A percentile compares a stretch with the other conserved stretches of the same genome.
Conservation (phyloP, 1,140 invertebrate species). For the Microplitis mediator region DNA sequence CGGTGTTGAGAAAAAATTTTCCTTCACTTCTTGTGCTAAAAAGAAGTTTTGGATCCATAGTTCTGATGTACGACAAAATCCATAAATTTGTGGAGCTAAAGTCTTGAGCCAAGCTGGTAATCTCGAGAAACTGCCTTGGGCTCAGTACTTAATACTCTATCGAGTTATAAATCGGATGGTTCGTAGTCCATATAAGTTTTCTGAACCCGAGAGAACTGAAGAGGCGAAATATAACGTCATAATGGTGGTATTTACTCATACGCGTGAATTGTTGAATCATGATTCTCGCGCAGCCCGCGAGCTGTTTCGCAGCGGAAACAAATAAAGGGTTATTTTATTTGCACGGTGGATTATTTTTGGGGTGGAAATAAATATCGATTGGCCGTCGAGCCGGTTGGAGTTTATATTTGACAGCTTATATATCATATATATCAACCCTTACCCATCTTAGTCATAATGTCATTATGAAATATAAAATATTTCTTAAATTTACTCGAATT, state of each 20-base stretch:
- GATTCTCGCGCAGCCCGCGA: constrained; percentile 37
- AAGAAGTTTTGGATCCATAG: neutral
- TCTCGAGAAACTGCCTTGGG: too few species aligned
- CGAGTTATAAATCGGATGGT: too few species aligned
- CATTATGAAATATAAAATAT: too few species aligned
- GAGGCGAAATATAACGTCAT: constrained; percentile 35
- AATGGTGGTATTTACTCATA: constrained; percentile 50
- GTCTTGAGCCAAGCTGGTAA: too few species aligned
- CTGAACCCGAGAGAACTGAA: neutral
- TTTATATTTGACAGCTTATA: neutral
- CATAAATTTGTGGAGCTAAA: too few species aligned
- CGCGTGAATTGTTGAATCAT: constrained; percentile 59
- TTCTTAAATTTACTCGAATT: too few species aligned
- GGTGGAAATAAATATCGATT: constrained; percentile 8
- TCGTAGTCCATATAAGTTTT: neutral
- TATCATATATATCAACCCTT: neutral
- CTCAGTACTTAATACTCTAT: too few species aligned
- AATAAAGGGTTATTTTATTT: constrained; percentile 65
- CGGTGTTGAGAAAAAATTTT: neutral
- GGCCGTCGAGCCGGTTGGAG: neutral
- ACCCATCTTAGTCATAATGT: neutral
- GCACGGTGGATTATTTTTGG: constrained; percentile 37
- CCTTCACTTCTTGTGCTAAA: neutral
- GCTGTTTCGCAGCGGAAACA: constrained; percentile 44
- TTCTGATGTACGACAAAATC: too few species aligned